These are phyloP conservation scores for Aptenodytes patagonicus DNA, from an alignment of 2,113 vertebrate species.

Conservation along the genomic window DNA sequence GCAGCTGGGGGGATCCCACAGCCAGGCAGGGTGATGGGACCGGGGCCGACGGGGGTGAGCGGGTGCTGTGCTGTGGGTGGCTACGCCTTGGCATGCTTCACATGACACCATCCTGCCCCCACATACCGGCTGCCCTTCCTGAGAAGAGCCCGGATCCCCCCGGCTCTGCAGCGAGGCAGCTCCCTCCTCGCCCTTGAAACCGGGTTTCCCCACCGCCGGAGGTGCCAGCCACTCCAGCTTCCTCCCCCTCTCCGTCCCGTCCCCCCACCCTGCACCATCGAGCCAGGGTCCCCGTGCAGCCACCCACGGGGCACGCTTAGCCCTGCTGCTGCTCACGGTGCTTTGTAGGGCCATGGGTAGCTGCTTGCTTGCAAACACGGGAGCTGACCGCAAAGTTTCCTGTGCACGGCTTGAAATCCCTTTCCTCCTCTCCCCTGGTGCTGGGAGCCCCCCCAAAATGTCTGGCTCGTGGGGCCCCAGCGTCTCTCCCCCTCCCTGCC, in stretches of 20 bases:
- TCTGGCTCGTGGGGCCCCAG: rapidly evolving
- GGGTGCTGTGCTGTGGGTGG: not conserved
- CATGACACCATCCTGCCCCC: not conserved
- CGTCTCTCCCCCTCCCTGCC: not conserved
- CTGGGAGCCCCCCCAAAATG: not conserved
- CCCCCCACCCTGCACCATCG: rapidly evolving
- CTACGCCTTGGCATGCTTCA: not conserved
- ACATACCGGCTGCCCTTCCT: not conserved
- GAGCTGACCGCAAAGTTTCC: not conserved
- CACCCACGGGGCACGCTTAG: rapidly evolving
- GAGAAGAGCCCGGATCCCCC: not conserved
- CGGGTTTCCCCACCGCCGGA: not conserved
- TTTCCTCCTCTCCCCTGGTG: not conserved
- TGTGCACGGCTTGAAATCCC: not conserved
- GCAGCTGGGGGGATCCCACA: not conserved
- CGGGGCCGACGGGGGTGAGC: rapidly evolving
- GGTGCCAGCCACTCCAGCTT: not conserved
- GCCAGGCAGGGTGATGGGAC: not conserved
- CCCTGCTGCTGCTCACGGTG: not conserved
- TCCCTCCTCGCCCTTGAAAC: not conserved
- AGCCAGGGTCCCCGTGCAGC: not conserved
- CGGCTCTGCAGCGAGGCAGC: not conserved
- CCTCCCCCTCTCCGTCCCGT: not conserved
- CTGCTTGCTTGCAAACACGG: not conserved
- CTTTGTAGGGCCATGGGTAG: not conserved